phyloP scores from a whole-genome alignment of 2,797 vertebrate genomes.

The Fistularia commersonii region DNA sequence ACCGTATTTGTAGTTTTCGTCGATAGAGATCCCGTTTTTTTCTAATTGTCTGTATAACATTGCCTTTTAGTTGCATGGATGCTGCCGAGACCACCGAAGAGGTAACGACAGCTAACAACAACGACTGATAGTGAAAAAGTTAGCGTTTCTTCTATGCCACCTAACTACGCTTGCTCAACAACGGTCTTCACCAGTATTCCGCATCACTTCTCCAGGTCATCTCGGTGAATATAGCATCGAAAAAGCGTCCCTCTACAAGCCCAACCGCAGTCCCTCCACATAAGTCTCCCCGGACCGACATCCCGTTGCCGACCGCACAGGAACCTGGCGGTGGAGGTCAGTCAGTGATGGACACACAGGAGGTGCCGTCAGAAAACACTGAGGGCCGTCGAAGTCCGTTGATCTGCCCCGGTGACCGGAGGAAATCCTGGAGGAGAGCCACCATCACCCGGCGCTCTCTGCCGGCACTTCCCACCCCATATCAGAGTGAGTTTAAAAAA shows the following conservation, averaged over 20 bases:
- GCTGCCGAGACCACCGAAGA: slow-evolving; percentile 14
- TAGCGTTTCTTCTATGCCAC: neutral
- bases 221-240: slow-evolving; percentile 27
- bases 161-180: neutral
- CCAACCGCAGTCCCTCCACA: slow-evolving; percentile 37
- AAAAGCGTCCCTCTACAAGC: slow-evolving; percentile 49
- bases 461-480: slow-evolving; percentile 56
- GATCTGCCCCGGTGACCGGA: slow-evolving; percentile 38
- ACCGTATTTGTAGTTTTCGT: neutral
- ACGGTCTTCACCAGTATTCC: neutral
- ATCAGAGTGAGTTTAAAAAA: slow-evolving; percentile 55
- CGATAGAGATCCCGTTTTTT: too few relatives aligned
- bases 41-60: neutral
- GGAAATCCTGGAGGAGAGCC: slow-evolving; percentile 78
- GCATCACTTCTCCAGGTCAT: slow-evolving; percentile 23
- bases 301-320: slow-evolving; percentile 4
- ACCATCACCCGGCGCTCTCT: slow-evolving; percentile 70
- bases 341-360: slow-evolving; percentile 16
- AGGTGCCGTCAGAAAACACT: slow-evolving; percentile 12
- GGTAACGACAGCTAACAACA: slow-evolving; percentile 42
- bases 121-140: neutral
- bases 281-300: slow-evolving; percentile 62
- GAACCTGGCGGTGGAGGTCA: slow-evolving; percentile 9
- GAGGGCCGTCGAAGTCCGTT: slow-evolving; percentile 14
- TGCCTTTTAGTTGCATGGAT: slow-evolving; percentile 23